phyloP scores from a whole-genome alignment of 1,140 invertebrate species.

The Drosophila pruinosa region DNA sequence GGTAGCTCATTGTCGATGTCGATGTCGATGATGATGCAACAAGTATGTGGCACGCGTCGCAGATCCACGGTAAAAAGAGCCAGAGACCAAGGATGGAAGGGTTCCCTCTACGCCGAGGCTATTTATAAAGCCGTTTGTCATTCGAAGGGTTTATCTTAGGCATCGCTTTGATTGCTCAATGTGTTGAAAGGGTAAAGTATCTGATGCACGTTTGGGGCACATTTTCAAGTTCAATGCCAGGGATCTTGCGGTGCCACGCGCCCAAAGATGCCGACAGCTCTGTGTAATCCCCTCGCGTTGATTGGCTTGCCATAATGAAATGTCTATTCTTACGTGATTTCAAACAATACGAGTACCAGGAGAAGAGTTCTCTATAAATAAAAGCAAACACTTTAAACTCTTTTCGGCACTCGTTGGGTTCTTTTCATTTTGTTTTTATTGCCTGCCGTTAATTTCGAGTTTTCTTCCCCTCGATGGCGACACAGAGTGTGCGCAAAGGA shows the following conservation, averaged over 20 bases:
- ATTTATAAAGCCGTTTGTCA: slow-evolving; percentile 48
- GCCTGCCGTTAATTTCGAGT: slow-evolving; percentile 53
- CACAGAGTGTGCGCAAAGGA: neutral
- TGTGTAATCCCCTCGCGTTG: slow-evolving; percentile 61
- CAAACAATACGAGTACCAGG: slow-evolving; percentile 15
- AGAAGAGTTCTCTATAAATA: slow-evolving; percentile 57
- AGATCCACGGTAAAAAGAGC: slow-evolving; percentile 4
- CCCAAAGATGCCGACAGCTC: slow-evolving; percentile 20
- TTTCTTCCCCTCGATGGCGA: neutral
- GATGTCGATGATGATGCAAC: slow-evolving; percentile 60
- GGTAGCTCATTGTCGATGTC: slow-evolving; percentile 45
- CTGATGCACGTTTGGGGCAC: slow-evolving; percentile 21
- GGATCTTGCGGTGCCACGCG: slow-evolving; percentile 73
- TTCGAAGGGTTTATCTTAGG: slow-evolving; percentile 12
- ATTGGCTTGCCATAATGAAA: slow-evolving; percentile 45
- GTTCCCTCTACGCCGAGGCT: slow-evolving; percentile 33
- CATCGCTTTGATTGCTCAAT: slow-evolving; percentile 52
- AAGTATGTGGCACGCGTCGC: slow-evolving; percentile 24
- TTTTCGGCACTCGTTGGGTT: slow-evolving; percentile 48
- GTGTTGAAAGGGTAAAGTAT: slow-evolving; percentile 61
- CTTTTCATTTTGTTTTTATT: slow-evolving; percentile 73
- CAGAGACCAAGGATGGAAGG: slow-evolving; percentile 41
- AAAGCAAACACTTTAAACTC: slow-evolving; percentile 59
- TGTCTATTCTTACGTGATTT: slow-evolving; percentile 10
- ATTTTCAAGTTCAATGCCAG: slow-evolving; percentile 77